Evolutionary conservation across 1,140 invertebrate species (phyloP).

Genomic region (Centruroides vittatus): DNA sequence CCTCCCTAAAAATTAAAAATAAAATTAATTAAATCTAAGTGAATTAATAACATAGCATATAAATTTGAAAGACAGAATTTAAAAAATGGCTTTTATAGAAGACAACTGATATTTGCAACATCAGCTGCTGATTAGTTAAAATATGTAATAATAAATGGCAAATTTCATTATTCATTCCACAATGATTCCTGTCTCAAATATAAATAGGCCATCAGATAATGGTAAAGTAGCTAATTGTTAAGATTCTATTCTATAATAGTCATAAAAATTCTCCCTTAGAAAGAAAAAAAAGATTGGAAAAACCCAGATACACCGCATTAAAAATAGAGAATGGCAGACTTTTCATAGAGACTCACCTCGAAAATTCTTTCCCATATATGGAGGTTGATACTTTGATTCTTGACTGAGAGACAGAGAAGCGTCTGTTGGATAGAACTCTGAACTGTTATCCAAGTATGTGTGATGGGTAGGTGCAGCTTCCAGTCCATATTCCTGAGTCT

Average conservation of each 20-base stretch:
- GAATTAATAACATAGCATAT: too few relatives aligned
- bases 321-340: too few relatives aligned
- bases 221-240: too few relatives aligned
- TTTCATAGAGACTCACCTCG: constrained; percentile 6
- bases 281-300: too few relatives aligned
- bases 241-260: too few relatives aligned
- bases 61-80: background rate
- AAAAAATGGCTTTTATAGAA: too few relatives aligned
- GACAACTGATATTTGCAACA: too few relatives aligned
- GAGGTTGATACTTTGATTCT: constrained; percentile 28
- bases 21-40: too few relatives aligned
- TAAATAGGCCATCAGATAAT: background rate
- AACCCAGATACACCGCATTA: too few relatives aligned
- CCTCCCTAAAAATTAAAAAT: constrained; percentile 34
- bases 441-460: constrained; percentile 42
- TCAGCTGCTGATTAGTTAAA: too few relatives aligned
- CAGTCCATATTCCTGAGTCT: constrained; percentile 49
- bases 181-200: background rate
- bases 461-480: constrained; percentile 26
- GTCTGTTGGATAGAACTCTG: constrained; percentile 48
- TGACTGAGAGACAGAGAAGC: constrained; percentile 34
- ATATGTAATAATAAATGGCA: too few relatives aligned
- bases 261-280: too few relatives aligned
- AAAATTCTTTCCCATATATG: constrained; percentile 17
- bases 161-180: background rate